Percentiles rank a stretch among this genome's conserved stretches.
Conservation (phyloP, 2,888 invertebrate genomes). For the Ormyrus labotus region DNA sequence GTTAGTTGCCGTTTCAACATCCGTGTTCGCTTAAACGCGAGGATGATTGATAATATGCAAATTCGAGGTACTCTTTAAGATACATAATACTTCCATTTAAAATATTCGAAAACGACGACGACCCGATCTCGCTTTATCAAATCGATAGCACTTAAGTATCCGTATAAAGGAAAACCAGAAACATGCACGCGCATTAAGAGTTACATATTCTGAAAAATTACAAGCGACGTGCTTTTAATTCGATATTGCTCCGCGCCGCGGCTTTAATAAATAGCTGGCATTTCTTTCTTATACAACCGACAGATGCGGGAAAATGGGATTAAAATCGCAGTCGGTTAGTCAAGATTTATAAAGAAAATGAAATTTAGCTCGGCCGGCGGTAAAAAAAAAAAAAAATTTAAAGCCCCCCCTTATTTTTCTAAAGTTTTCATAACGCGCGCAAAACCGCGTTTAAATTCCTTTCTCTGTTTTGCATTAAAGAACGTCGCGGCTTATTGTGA, state of each 20-base stretch:
- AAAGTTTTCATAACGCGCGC: not conserved
- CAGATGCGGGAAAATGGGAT: not conserved
- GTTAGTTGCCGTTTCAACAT: constrained; percentile 38
- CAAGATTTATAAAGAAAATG: not conserved
- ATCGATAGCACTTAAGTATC: not conserved
- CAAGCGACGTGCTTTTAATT: constrained; percentile 4
- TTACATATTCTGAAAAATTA: not conserved
- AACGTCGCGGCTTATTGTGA: constrained; percentile 9
- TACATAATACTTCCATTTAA: constrained; percentile 49
- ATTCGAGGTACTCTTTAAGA: constrained; percentile 41
- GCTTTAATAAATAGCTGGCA: not conserved
- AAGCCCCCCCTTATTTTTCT: constrained; percentile 8
- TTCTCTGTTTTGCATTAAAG: not conserved
- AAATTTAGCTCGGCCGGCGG: not conserved
- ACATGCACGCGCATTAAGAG: not conserved
- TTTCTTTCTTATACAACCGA: not conserved
- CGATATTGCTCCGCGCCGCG: not conserved
- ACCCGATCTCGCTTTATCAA: constrained; percentile 21
- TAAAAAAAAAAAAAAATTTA: not conserved
- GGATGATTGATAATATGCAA: constrained; percentile 51
- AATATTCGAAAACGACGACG: constrained; percentile 24
- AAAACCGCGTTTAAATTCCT: not conserved
- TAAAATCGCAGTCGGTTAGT: constrained; percentile 1
- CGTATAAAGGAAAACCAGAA: constrained; percentile 12
- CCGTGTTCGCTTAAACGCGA: constrained; percentile 24